Conservation (phyloP, 1,140 invertebrate species). For the Plodia interpunctella region DNA sequence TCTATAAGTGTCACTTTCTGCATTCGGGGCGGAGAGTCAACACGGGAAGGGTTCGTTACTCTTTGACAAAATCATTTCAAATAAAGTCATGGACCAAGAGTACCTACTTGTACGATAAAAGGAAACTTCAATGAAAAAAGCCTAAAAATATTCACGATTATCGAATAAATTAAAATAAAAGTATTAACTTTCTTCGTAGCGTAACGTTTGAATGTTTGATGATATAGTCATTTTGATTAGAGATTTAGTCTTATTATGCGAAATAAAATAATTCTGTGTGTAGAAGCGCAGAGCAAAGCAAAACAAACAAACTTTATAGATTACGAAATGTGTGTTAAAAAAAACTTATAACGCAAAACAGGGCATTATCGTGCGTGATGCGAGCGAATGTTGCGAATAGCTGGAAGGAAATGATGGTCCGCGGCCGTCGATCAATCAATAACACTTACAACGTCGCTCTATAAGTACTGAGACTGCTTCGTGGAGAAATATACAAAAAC, state of each 20-base stretch:
- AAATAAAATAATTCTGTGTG: no score
- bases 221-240: no score
- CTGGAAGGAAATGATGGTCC: not conserved
- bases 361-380: not conserved
- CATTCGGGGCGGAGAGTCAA: slow-evolving; percentile 10
- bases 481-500: not conserved
- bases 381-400: not conserved
- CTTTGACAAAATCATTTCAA: not conserved
- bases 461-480: not conserved
- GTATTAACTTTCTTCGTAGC: no score
- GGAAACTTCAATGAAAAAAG: not conserved
- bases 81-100: not conserved
- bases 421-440: slow-evolving; percentile 2
- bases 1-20: slow-evolving; percentile 16
- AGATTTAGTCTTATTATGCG: no score
- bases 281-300: no score
- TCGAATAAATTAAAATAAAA: no score
- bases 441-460: not conserved
- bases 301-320: no score
- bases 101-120: not conserved
- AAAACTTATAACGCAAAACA: no score
- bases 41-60: not conserved
- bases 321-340: no score
- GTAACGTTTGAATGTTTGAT: not conserved
- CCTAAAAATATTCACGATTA: no score